Base-by-base conservation (phyloP, 2,888 invertebrate species). In the Cephus pygmeus region DNA sequence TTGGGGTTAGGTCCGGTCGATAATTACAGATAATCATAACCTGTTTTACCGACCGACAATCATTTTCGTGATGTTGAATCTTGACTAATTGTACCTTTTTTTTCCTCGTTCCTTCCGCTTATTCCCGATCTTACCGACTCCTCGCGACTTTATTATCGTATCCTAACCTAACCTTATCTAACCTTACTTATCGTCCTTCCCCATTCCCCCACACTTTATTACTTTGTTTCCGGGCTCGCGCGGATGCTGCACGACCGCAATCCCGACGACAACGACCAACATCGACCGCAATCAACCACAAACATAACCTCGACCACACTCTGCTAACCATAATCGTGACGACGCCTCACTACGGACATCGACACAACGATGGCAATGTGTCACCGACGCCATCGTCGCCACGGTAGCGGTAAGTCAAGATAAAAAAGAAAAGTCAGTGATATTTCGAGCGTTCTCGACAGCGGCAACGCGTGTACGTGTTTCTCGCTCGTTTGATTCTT, bases 201-300 rank as follows among this genome's bases (percentile, higher is more conserved):
- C 75, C 69, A 71, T 77, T 78, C 73, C 75, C 35, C 76, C 80
- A 79, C 78, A 78, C 80, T 76, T 76, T 80, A 77, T 79, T 79
- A 76, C 80, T 85, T 82, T 88, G 87, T 88, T 88, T 88, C 87
- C 88, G 88, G 87, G 83, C 79, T 78, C 79, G 75, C 81, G 83
- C 87, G 88, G 87, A 88, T 86, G 86, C 85, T 86, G 87, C 83
- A 84, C 83, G 81, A 84, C 86, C 85, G 81, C 83, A 81, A 76
- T 78, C 77, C 69, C 81, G 73, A 77, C 78, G n/a, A 81, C 79
- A 77, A 81, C 79, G 40, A 77, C 81, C 73, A 71, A 77, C 80
- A 78, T 80, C 75, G 69, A 77, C 80, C 68, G 69, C 56, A 15
- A 77, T 56, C 56, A 56, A 56, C 56, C 23, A 56, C 56, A 6